Evolutionary conservation across 2,113 vertebrate genomes (phyloP), one percentile per base, ranked within the genome.

Genomic region (Petaurus breviceps): DNA sequence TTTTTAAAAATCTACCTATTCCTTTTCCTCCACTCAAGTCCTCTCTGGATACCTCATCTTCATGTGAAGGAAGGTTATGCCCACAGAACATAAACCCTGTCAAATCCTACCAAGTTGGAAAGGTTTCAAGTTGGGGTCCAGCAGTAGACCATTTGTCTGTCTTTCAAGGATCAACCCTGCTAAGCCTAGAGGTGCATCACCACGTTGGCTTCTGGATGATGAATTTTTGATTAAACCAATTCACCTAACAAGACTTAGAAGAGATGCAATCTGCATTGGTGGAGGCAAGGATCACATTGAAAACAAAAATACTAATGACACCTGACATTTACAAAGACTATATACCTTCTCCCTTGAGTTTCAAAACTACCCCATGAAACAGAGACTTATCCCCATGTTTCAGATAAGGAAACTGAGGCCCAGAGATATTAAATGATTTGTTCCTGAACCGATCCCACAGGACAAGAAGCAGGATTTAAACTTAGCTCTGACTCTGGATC

Each of bases 1-100:
- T 92, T 57, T 93, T 92, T 94, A 53, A 55, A 68, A 95, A 54
- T 31, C n/a, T 77, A 3, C 14, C n/a, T 84, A 43, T 84, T 84
- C 19, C n/a, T 84, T 84, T 84, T 84, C 37, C n/a, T 84, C 16
- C 0, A 16, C 19, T 84, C 6, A 84, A 84, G n/a, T 43, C 16
- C 19, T 84, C 68, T 84, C 7, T 84, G 37, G 2, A 84, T 43
- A 84, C 68, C 19, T 84, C n/a, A 22, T 84, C 68, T 84, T 43
- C 37, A 43, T 43, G 19, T 22, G n/a, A 22, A 84, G 16, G 68
- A 43, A 84, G 19, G 68, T 19, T 84, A 84, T 43, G 7, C 16
- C n/a, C 68, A 68, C 57, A 84, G 68, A 84, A 84, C n/a, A 43
- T n/a, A 84, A 84, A n/a, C 68, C 68, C n/a, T 84, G n/a, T n/a